Evolutionary conservation across 2,113 vertebrate genomes (phyloP).

Genomic region (Symphodus melops): DNA sequence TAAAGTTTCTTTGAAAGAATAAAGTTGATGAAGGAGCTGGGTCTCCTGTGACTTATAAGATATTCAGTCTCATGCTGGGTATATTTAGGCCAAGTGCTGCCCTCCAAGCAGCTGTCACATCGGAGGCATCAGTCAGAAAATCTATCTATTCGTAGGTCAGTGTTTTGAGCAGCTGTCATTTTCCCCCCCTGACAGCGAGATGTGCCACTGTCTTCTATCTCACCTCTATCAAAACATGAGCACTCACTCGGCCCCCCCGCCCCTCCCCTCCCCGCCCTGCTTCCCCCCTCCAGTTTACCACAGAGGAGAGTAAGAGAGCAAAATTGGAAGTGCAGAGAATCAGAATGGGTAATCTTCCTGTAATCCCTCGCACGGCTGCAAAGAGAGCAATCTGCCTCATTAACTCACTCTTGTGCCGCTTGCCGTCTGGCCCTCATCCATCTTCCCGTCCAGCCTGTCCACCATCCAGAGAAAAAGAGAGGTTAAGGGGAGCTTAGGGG

Average conservation of each 20-base stretch:
- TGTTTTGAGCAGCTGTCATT: constrained; percentile 62
- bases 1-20: not conserved
- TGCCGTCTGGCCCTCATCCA: constrained; percentile 51
- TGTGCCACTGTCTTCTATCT: constrained; percentile 45
- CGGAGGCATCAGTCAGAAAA: constrained; percentile 39
- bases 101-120: constrained; percentile 50
- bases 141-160: constrained; percentile 31
- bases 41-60: constrained; percentile 39
- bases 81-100: constrained; percentile 31
- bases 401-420: constrained; percentile 59
- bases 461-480: constrained; percentile 23
- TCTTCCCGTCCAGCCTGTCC: constrained; percentile 55
- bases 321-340: constrained; percentile 50
- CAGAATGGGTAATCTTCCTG: constrained; percentile 67
- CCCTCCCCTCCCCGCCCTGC: not conserved
- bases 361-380: constrained; percentile 67
- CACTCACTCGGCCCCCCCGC: constrained; percentile 2
- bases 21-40: constrained; percentile 9
- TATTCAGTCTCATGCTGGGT: constrained; percentile 48
- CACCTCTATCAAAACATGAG: constrained; percentile 47
- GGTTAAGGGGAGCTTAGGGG: constrained; percentile 49
- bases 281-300: constrained; percentile 16
- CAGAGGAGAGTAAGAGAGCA: not conserved
- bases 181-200: constrained; percentile 25
- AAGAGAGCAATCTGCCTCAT: constrained; percentile 74